Base-by-base conservation (phyloP, 2,113 vertebrate genomes). In the Gavia stellata region DNA sequence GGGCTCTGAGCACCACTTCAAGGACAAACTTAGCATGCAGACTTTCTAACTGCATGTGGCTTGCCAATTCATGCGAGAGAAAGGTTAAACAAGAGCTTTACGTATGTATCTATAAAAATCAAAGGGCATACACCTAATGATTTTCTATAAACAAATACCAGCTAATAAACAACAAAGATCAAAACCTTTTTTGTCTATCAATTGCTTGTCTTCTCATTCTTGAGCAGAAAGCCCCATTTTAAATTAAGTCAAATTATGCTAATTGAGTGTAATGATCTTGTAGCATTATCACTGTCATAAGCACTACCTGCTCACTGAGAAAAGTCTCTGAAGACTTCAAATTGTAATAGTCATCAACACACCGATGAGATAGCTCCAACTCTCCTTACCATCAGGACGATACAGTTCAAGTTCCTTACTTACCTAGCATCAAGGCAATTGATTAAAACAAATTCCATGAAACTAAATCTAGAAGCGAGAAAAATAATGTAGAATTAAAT, bases 301-400 rank as follows among this genome's bases (percentile, higher is more conserved):
- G 49, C 81, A 81, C 68, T 55, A 78, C 49, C 45, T 17, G 31
- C 36, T 90, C 79, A 66, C 29, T 47, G 29, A 87, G 44, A 55
- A 67, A 12, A 50, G 28, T 21, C 38, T 59, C 63, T 40, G 26
- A 83, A 83, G 63, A 81, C 33, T 67, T 81, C 33, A 62, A 67
- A 77, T 12, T 68, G 3, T 45, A 77, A 61, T 1, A 84, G 36
- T 15, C 34, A 77, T 50, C 59, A 45, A 44, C 21, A 71, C 36
- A 24, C 0, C 0, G 47, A 58, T 56, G 36, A 94, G 25, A 42
- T 1, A 0, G 47, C 61, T 44, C 31, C 82, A 70, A n/a, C 23
- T 49, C n/a, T 49, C 72, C 71, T 50, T 38, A 45, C 10, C 40
- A 75, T 36, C 36, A 70, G 42, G 21, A 62, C 3, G 3, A 67